Evolutionary conservation across 2,888 invertebrate genomes (phyloP).

Genomic region (Cyaniris semiargus): DNA sequence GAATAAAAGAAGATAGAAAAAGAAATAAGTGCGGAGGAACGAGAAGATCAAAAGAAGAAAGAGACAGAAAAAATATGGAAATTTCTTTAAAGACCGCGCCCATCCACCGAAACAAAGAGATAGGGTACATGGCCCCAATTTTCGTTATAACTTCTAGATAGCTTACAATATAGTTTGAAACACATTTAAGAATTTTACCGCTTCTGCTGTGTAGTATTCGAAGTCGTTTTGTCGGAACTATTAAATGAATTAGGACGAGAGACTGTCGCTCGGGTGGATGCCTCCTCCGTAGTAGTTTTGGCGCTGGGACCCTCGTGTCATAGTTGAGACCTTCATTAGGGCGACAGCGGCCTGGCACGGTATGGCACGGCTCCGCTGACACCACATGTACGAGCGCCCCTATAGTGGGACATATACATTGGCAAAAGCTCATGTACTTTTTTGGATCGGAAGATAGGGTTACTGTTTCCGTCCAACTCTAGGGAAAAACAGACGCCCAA

Average conservation of each 20-base stretch:
- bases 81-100: background rate
- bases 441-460: background rate
- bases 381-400: slow-evolving; percentile 65
- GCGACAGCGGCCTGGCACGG: slow-evolving; percentile 69
- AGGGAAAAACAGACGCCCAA: background rate
- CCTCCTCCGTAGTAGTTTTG: slow-evolving; percentile 68
- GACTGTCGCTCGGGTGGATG: slow-evolving; percentile 49
- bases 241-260: slow-evolving; percentile 43
- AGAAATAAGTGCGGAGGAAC: slow-evolving; percentile 57
- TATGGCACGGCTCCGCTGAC: slow-evolving; percentile 70
- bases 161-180: background rate
- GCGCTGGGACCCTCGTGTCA: slow-evolving; percentile 71
- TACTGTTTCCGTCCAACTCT: background rate
- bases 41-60: slow-evolving; percentile 32
- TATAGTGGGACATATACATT: slow-evolving; percentile 61
- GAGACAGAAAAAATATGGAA: slow-evolving; percentile 1
- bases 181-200: slow-evolving; percentile 42
- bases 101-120: background rate
- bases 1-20: slow-evolving; percentile 5
- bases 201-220: slow-evolving; percentile 47
- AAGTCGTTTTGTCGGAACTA: slow-evolving; percentile 56
- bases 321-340: slow-evolving; percentile 68
- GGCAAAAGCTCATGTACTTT: background rate
- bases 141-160: background rate
- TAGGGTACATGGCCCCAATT: background rate